A percentile compares a stretch with the other conserved stretches of the same genome.
phyloP scores from a whole-genome alignment of 2,888 invertebrate species.

The Bugulina stolonifera region DNA sequence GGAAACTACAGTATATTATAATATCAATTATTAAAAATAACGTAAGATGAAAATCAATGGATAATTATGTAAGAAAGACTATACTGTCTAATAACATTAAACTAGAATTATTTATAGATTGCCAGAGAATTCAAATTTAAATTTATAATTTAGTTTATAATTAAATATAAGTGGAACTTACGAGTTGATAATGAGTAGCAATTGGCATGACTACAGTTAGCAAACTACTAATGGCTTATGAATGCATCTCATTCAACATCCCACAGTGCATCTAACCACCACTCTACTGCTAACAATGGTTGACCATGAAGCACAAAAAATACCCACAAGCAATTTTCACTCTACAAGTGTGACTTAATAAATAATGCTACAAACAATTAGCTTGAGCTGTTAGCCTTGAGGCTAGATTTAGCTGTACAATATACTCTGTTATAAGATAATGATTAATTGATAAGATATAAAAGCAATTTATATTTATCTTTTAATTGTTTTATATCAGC shows the following conservation, averaged over 20 bases:
- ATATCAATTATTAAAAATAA: too few relatives aligned
- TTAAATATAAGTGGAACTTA: too few relatives aligned
- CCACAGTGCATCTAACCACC: not conserved
- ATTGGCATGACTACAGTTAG: not conserved
- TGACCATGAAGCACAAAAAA: not conserved
- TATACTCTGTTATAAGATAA: not conserved
- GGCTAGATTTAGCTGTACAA: constrained; percentile 2
- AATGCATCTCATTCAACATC: too few relatives aligned
- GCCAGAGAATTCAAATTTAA: too few relatives aligned
- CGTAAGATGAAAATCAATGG: too few relatives aligned
- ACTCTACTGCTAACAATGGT: not conserved
- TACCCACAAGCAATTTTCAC: not conserved
- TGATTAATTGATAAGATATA: not conserved
- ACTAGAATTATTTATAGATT: too few relatives aligned
- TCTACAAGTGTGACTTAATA: constrained; percentile 10
- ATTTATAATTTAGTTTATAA: too few relatives aligned
- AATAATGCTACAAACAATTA: constrained; percentile 25
- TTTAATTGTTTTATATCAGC: not conserved
- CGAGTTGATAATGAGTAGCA: not conserved
- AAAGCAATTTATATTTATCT: not conserved
- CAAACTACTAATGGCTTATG: not conserved
- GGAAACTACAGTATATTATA: too few relatives aligned
- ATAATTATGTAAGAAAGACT: too few relatives aligned
- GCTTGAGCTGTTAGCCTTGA: not conserved
- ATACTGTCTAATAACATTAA: too few relatives aligned